A percentile compares a stretch with the other conserved stretches of the same genome.
Evolutionary conservation across 1,140 invertebrate species (phyloP).

Genomic region (Drosophila nigrodunni): DNA sequence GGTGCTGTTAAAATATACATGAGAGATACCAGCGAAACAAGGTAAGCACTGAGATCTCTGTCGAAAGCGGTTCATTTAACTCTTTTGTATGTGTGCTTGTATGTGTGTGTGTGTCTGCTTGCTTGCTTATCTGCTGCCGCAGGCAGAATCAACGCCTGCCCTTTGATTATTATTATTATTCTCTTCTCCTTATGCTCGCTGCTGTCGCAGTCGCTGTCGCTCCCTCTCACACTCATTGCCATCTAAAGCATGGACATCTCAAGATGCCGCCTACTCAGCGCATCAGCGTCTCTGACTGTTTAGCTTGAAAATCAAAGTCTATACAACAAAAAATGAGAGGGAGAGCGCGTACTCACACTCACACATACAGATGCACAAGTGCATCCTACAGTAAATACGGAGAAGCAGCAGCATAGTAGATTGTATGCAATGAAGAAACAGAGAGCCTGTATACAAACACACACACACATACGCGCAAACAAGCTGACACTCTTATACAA

Average conservation of each 20-base stretch:
- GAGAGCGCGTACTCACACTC: conserved; percentile 27
- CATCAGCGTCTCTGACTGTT: conserved; percentile 24
- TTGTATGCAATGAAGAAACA: conserved; percentile 30
- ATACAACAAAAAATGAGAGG: conserved; percentile 10
- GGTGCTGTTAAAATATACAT: conserved; percentile 5
- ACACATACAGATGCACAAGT: conserved; percentile 18
- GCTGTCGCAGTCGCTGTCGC: conserved; percentile 8
- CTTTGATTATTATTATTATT: conserved; percentile 48
- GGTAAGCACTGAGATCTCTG: conserved; percentile 32
- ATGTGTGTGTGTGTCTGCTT: conserved; percentile 23
- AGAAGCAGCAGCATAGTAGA: conserved; percentile 10
- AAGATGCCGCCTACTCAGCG: conserved; percentile 46
- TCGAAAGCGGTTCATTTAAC: conserved; percentile 36
- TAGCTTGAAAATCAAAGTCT: conserved; percentile 43
- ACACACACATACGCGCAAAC: not conserved
- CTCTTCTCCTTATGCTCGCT: conserved; percentile 18
- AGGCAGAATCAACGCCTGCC: conserved; percentile 40
- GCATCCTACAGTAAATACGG: conserved; percentile 30
- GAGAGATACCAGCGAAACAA: conserved; percentile 14
- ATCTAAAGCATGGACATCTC: conserved; percentile 9
- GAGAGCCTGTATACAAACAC: conserved; percentile 8
- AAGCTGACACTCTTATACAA: not conserved
- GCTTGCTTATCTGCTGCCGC: conserved; percentile 42
- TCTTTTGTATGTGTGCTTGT: conserved; percentile 25
- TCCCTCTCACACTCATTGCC: conserved; percentile 1